phyloP scores from a whole-genome alignment of 2,797 vertebrate species.

The Paramormyrops hopkinsi region DNA sequence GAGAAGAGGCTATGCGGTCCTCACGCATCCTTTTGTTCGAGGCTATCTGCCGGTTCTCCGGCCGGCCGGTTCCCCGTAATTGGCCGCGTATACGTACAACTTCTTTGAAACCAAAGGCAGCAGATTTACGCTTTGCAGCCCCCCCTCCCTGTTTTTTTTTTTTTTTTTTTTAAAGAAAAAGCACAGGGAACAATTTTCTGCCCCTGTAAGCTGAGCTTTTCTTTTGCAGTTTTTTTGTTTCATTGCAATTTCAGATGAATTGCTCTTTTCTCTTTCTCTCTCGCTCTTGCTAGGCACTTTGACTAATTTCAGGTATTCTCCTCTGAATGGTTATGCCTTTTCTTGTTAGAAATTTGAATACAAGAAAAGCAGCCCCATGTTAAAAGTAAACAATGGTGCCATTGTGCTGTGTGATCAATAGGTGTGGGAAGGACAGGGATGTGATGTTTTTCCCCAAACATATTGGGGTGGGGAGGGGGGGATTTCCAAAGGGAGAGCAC shows the following conservation, averaged over 20 bases:
- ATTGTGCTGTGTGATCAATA: not conserved
- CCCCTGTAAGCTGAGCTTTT: constrained; percentile 13
- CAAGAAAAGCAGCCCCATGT: not conserved
- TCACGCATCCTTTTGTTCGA: constrained; percentile 8
- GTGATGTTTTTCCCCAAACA: not conserved
- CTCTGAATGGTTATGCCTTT: not conserved
- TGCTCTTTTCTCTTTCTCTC: not conserved
- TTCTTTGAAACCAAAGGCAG: constrained; percentile 12
- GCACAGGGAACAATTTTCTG: not conserved
- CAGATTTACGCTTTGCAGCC: not conserved
- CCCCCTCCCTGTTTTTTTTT: not conserved
- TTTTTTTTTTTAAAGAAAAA: not conserved
- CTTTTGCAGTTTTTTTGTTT: not conserved
- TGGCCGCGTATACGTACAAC: constrained; percentile 2
- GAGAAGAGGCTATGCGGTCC: not conserved
- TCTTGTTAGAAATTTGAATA: constrained; percentile 10
- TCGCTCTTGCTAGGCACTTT: not conserved
- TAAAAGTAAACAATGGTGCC: not conserved
- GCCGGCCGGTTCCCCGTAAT: not conserved
- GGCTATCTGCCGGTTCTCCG: not conserved
- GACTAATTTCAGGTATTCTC: constrained; percentile 17
- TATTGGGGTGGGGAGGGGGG: not conserved
- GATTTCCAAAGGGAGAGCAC: not conserved
- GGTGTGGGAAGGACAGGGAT: not conserved
- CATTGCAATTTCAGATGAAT: not conserved